phyloP scores from a whole-genome alignment of 2,113 vertebrate species.

The Oenanthe oenanthe region DNA sequence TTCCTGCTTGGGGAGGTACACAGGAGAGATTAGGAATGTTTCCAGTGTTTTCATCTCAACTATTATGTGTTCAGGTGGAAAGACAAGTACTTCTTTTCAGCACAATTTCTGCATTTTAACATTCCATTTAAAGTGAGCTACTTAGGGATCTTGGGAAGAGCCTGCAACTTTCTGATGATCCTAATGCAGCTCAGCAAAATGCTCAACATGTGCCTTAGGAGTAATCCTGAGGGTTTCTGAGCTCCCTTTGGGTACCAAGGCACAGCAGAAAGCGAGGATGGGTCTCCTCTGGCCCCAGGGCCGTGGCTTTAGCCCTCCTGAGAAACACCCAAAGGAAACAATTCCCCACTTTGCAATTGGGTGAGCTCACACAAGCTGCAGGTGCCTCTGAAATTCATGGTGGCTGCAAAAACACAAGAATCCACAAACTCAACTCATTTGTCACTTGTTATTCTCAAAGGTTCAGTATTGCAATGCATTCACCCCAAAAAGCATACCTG shows the following conservation, averaged over 20 bases:
- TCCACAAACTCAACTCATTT: background rate
- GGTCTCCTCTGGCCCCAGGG: background rate
- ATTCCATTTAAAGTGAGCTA: background rate
- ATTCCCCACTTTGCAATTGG: accelerated
- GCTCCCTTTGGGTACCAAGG: background rate
- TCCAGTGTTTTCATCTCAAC: background rate
- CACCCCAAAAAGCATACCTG: background rate
- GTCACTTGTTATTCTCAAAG: background rate
- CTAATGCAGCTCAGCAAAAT: background rate
- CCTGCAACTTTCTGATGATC: background rate
- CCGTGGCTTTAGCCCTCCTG: too few species aligned
- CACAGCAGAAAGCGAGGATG: background rate
- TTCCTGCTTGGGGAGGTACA: background rate
- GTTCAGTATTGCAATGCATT: background rate
- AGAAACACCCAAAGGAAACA: background rate
- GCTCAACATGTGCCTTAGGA: background rate
- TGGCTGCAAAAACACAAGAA: background rate
- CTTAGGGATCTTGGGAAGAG: background rate
- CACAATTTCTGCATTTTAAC: background rate
- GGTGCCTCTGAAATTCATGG: background rate
- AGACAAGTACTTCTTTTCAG: background rate
- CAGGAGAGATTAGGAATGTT: background rate
- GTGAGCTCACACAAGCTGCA: background rate
- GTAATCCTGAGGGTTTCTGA: background rate
- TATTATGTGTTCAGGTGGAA: background rate